Conservation (phyloP, 92 coral and sea anemone species). For the Pocillopora grandis region DNA sequence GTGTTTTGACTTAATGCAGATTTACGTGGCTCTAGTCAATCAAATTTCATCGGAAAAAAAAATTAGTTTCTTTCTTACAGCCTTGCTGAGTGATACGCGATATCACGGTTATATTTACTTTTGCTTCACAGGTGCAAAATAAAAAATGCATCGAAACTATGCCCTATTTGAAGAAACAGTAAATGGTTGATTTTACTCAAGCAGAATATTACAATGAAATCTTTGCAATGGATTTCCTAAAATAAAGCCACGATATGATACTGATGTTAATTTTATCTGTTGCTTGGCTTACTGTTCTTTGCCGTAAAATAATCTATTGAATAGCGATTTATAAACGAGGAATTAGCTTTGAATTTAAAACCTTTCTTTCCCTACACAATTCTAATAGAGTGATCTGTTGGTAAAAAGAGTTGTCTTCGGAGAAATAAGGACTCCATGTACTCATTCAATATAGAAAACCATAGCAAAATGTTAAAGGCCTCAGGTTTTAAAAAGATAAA, state of each 20-base stretch:
- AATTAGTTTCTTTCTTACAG: not conserved
- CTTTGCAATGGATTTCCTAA: no score
- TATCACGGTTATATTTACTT: constrained; percentile 1
- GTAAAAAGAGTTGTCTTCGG: not conserved
- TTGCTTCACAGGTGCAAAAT: constrained; percentile 7
- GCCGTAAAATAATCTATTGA: no score
- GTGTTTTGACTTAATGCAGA: not conserved
- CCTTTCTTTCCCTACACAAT: no score
- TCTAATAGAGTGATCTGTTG: no score
- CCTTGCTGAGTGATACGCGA: not conserved
- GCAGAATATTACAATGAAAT: not conserved
- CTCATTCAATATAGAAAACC: not conserved
- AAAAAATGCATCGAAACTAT: not conserved
- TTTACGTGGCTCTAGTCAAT: not conserved
- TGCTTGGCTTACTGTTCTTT: no score
- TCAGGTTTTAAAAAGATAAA: not conserved
- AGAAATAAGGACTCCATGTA: not conserved
- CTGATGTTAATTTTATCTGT: no score
- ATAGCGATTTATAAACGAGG: no score
- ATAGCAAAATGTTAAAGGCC: not conserved
- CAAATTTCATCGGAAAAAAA: not conserved
- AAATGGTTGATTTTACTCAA: not conserved
- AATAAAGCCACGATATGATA: no score
- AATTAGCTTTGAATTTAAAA: no score
- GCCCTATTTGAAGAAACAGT: not conserved